phyloP scores from a whole-genome alignment of 2,797 vertebrate genomes.

The Brotula barbata region DNA sequence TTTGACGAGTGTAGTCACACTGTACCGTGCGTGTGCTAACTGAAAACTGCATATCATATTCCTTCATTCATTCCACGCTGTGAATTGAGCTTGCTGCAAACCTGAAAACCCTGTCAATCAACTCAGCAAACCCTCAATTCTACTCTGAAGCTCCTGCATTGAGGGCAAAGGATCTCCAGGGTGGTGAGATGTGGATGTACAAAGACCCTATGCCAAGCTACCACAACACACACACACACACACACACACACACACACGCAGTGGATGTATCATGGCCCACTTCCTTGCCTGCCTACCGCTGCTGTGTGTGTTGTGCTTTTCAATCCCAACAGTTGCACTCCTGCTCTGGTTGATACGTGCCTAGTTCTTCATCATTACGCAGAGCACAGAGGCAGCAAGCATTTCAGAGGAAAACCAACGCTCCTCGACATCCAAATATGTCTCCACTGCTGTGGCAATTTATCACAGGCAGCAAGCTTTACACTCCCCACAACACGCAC shows the following conservation, averaged over 20 bases:
- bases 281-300: constrained; percentile 38
- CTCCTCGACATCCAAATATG: constrained; percentile 68
- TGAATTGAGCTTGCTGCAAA: constrained; percentile 17
- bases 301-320: constrained; percentile 52
- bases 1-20: constrained; percentile 11
- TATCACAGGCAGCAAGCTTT: constrained; percentile 65
- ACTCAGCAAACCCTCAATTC: constrained; percentile 12
- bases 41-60: constrained; percentile 15
- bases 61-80: constrained; percentile 10
- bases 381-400: constrained; percentile 49
- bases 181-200: constrained; percentile 39
- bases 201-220: constrained; percentile 42
- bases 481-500: constrained; percentile 46
- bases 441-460: constrained; percentile 66
- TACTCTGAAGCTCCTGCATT: constrained; percentile 42
- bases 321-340: constrained; percentile 50
- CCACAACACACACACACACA: constrained; percentile 25
- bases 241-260: constrained; percentile 26
- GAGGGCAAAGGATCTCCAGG: constrained; percentile 47
- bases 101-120: constrained; percentile 38
- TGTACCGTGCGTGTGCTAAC: constrained; percentile 6
- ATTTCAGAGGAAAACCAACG: constrained; percentile 65
- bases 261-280: constrained; percentile 42
- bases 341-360: constrained; percentile 49
- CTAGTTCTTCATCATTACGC: constrained; percentile 70